Conservation (phyloP, 2,888 invertebrate species). For the Athalia rosae region DNA sequence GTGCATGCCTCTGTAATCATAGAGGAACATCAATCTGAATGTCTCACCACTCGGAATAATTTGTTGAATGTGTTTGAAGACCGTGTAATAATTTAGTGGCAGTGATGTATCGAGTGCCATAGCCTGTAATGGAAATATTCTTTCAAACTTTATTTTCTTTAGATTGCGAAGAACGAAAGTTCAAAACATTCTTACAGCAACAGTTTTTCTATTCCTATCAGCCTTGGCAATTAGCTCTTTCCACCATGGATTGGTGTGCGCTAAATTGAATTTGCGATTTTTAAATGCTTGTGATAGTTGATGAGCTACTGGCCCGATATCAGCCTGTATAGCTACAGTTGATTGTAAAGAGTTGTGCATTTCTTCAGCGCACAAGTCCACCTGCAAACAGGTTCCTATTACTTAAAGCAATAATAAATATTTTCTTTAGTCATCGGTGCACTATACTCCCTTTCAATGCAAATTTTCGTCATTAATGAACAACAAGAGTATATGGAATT, state of each 20-base stretch:
- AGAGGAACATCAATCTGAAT: not conserved
- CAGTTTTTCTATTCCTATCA: constrained; percentile 82
- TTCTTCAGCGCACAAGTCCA: constrained; percentile 93
- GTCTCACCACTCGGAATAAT: constrained; percentile 79
- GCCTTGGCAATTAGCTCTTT: constrained; percentile 81
- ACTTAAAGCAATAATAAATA: constrained; percentile 13
- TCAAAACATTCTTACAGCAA: constrained; percentile 75
- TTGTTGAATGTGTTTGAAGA: constrained; percentile 88
- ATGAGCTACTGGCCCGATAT: constrained; percentile 84
- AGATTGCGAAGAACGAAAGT: not conserved
- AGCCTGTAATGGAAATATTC: constrained; percentile 70
- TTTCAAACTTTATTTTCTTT: constrained; percentile 5
- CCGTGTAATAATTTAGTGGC: constrained; percentile 96
- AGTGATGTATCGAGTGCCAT: constrained; percentile 82
- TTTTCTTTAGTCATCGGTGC: not conserved
- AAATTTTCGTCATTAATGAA: not conserved
- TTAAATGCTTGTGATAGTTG: constrained; percentile 79
- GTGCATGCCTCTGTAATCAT: not conserved
- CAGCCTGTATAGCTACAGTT: constrained; percentile 88
- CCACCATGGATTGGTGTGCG: constrained; percentile 84
- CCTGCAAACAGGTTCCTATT: constrained; percentile 73
- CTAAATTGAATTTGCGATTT: constrained; percentile 76
- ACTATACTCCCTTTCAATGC: not conserved
- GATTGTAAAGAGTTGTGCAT: constrained; percentile 91
- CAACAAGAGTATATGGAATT: not conserved